Evolutionary conservation across 2,797 vertebrate genomes (phyloP), one percentile per base, ranked within the genome.

Genomic region (Brachyalestes nurse): DNA sequence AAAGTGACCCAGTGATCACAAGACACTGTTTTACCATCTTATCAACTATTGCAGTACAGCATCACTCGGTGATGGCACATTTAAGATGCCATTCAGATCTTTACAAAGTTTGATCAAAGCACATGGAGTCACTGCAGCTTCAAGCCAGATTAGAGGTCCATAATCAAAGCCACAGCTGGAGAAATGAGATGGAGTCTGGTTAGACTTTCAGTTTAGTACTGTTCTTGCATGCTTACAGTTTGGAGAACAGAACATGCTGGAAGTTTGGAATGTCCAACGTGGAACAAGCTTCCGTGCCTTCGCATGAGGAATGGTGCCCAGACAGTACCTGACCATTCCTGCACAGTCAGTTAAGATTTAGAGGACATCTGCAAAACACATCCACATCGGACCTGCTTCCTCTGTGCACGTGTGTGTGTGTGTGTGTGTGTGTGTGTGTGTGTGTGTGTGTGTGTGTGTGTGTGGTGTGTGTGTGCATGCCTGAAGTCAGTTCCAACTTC

Each of bases 341-440:
- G 74, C n/a, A 55, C 14, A 19, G 34, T 25, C 55, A 75, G 69
- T 76, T 67, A 80, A 58, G 66, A 38, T 72, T 78, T 77, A 62
- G n/a, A 40, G 45, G 55, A 80, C 79, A 81, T 84, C 75, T 85
- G 87, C 70, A 61, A 17, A 85, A 79, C 21, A 23, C 42, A 83
- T 83, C 70, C 5, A 14, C 13, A 25, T 4, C 10, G 16, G 9
- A 72, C n/a, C 72, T 78, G 55, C 65, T 81, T 75, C 76, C 81
- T 72, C 65, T 53, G n/a, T 75, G 14, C 73, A 21, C 12, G 13
- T 60, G 19, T 71, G 40, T 75, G 64, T 69, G 58, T 57, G 40
- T 45, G 64, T 25, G 5, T 62, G 45, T 10, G 42, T 23, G 19
- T 19, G 14, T 16, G 10, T 17, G 13, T 61, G 17, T 55, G n/a